Evolutionary conservation across 2,113 vertebrate genomes (phyloP).

Genomic region (Chaetops frenatus): DNA sequence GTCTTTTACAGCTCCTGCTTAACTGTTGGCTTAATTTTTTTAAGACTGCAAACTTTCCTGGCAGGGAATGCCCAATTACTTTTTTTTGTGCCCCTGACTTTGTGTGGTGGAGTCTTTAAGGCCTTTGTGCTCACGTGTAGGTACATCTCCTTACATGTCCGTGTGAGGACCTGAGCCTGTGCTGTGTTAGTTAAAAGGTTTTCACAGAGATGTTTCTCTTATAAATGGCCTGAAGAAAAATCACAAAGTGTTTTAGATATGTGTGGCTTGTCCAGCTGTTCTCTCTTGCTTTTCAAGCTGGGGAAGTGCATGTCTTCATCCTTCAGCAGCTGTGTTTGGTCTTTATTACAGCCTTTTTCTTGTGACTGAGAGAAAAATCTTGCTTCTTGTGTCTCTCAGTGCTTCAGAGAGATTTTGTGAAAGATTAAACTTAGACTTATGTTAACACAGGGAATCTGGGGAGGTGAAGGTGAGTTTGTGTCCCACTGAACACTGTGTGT

Average conservation of each 20-base stretch:
- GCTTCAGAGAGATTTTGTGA: background rate
- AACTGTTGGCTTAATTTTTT: background rate
- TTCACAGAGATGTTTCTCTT: background rate
- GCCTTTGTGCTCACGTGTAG: background rate
- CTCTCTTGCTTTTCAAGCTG: background rate
- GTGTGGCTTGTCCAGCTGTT: background rate
- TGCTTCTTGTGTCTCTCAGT: background rate
- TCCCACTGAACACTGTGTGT: background rate
- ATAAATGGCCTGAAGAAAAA: background rate
- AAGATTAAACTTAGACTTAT: background rate
- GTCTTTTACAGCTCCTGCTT: background rate
- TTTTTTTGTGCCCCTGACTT: background rate
- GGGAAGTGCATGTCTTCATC: background rate
- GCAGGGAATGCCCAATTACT: background rate
- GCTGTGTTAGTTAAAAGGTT: background rate
- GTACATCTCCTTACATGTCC: background rate
- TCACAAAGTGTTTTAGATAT: background rate
- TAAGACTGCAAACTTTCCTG: background rate
- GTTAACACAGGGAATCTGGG: background rate
- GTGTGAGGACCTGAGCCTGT: background rate
- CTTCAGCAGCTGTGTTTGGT: background rate
- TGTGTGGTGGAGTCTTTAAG: background rate
- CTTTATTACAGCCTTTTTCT: background rate
- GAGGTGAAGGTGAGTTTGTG: background rate
- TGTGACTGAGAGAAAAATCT: background rate